A percentile compares a stretch with the other conserved stretches of the same genome.
Evolutionary conservation across 2,797 vertebrate genomes (phyloP).

Genomic region (Neosilurus hyrtlii): DNA sequence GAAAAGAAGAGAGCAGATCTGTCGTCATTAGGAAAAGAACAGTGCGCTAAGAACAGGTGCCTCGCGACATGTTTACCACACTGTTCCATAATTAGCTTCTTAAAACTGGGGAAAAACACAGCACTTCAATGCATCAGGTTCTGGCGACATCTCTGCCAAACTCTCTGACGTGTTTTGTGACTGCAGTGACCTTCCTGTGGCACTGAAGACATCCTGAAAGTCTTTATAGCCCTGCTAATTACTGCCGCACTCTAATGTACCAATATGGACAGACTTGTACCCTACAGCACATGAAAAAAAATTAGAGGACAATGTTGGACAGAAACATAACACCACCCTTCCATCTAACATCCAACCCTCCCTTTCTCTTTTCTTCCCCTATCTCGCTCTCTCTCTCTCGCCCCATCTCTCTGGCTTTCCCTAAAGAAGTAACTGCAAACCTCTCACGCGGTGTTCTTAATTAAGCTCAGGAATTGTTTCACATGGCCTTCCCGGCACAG

Average conservation of each 20-base stretch:
- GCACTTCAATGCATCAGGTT: constrained; percentile 21
- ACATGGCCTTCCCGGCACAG: constrained; percentile 46
- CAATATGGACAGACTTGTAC: constrained; percentile 19
- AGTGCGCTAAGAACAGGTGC: constrained; percentile 42
- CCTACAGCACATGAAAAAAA: constrained; percentile 7
- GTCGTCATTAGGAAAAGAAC: constrained; percentile 35
- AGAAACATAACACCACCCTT: constrained; percentile 1
- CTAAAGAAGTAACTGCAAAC: constrained; percentile 56
- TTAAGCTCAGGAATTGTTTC: constrained; percentile 58
- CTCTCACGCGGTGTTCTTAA: constrained; percentile 60
- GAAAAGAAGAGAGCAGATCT: constrained; percentile 31
- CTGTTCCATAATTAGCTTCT: constrained; percentile 33
- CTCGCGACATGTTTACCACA: constrained; percentile 45
- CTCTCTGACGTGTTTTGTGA: constrained; percentile 4
- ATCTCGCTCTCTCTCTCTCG: background rate
- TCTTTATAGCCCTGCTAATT: constrained; percentile 41
- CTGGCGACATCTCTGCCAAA: background rate
- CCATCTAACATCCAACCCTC: constrained; percentile 15
- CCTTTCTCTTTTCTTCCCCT: background rate
- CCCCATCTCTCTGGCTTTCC: constrained; percentile 34
- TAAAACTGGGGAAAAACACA: constrained; percentile 16
- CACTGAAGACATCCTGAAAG: constrained; percentile 16
- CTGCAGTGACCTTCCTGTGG: constrained; percentile 47
- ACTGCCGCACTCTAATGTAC: constrained; percentile 8
- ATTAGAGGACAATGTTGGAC: constrained; percentile 14